Evolutionary conservation across 2,888 invertebrate genomes (phyloP).

Genomic region (Mythimna albipuncta): DNA sequence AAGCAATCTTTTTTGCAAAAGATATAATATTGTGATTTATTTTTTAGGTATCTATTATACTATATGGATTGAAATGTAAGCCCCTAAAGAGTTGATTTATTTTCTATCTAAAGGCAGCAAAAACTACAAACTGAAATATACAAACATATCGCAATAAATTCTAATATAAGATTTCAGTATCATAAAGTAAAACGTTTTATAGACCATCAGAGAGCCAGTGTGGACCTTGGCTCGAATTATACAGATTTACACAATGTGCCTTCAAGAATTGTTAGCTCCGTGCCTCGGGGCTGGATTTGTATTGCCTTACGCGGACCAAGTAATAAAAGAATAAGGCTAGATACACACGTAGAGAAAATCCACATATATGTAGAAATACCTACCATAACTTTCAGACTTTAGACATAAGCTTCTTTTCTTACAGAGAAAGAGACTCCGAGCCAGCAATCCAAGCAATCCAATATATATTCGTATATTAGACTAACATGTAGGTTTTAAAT

Average conservation of each 20-base stretch:
- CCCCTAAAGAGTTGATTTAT: background rate
- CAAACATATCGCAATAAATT: conserved; percentile 17
- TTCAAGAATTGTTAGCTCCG: conserved; percentile 65
- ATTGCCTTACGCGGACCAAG: conserved; percentile 42
- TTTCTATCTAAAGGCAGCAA: conserved; percentile 10
- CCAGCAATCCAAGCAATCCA: no score
- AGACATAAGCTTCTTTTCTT: background rate
- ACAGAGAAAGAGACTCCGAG: background rate
- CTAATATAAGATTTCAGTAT: conserved; percentile 29
- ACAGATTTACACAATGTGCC: conserved; percentile 62
- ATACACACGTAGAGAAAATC: background rate
- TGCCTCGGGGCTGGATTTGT: conserved; percentile 56
- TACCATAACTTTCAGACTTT: background rate
- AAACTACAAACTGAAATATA: background rate
- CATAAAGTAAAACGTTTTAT: conserved; percentile 64
- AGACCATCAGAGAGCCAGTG: conserved; percentile 52
- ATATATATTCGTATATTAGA: no score
- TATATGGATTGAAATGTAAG: background rate
- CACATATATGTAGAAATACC: background rate
- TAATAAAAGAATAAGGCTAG: conserved; percentile 56
- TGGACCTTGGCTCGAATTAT: conserved; percentile 48
- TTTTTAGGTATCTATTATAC: background rate
- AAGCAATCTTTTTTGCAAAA: background rate
- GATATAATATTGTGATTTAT: conserved; percentile 2
- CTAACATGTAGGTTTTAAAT: no score